phyloP scores from a whole-genome alignment of 2,888 invertebrate genomes.

The Hanleya hanleyi region DNA sequence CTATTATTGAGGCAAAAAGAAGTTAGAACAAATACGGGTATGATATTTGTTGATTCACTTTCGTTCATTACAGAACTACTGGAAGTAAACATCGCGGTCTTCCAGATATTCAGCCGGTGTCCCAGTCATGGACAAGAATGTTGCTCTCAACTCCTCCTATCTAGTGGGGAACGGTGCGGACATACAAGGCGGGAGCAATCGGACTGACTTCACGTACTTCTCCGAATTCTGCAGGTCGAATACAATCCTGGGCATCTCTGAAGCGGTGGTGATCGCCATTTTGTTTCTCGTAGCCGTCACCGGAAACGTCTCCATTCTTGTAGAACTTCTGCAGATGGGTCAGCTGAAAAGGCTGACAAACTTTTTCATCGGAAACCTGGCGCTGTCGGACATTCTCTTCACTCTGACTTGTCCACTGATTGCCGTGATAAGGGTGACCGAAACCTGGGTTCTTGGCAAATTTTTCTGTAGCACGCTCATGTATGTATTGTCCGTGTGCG shows the following conservation, averaged over 20 bases:
- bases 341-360: constrained; percentile 47
- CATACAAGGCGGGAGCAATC: constrained; percentile 45
- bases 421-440: constrained; percentile 50
- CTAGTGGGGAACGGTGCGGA: constrained; percentile 41
- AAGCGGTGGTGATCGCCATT: constrained; percentile 39
- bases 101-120: too few relatives aligned
- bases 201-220: constrained; percentile 54
- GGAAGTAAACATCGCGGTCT: too few relatives aligned
- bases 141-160: constrained; percentile 44
- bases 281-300: constrained; percentile 43
- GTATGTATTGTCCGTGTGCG: constrained; percentile 48
- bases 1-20: too few relatives aligned
- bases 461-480: constrained; percentile 49
- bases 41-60: too few relatives aligned
- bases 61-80: too few relatives aligned
- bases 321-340: constrained; percentile 34
- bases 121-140: too few relatives aligned
- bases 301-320: constrained; percentile 45
- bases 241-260: constrained; percentile 34
- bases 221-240: constrained; percentile 53
- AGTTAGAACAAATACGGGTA: too few relatives aligned
- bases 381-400: constrained; percentile 55
- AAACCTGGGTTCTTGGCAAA: constrained; percentile 55
- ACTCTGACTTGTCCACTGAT: constrained; percentile 49
- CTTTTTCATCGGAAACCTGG: constrained; percentile 54